phyloP scores from a whole-genome alignment of 1,140 invertebrate genomes.

The Laupala kohalensis region DNA sequence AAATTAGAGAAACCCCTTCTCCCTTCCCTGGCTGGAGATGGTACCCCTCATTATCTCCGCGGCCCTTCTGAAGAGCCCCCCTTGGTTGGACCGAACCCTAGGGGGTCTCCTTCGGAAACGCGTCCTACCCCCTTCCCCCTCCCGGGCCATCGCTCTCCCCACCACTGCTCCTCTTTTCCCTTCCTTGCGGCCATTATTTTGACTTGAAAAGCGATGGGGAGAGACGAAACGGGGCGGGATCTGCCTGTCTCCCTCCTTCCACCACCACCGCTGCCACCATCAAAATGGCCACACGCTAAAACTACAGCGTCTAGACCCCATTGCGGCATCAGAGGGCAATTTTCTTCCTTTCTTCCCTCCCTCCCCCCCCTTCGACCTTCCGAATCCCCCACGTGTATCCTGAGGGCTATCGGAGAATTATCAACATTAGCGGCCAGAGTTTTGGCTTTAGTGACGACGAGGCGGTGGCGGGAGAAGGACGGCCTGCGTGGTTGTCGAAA shows the following conservation, averaged over 20 bases:
- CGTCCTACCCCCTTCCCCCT: too few species aligned
- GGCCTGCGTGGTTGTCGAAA: neutral
- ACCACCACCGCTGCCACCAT: neutral
- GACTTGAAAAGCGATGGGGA: neutral
- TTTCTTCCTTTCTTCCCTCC: too few species aligned
- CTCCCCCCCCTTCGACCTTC: too few species aligned
- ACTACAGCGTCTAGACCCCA: neutral
- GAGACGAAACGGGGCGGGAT: neutral
- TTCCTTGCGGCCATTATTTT: neutral
- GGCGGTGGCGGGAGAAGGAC: neutral
- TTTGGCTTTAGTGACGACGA: neutral
- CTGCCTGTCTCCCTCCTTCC: too few species aligned
- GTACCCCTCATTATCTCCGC: neutral
- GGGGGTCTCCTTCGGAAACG: neutral
- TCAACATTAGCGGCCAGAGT: neutral
- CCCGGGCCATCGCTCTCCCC: neutral
- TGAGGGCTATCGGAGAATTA: neutral
- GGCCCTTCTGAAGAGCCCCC: neutral
- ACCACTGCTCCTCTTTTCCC: neutral
- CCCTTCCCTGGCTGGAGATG: neutral
- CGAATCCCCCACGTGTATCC: neutral
- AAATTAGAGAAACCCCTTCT: neutral
- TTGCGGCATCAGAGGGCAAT: neutral
- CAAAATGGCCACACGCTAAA: neutral
- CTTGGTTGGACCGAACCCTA: neutral